phyloP scores from a whole-genome alignment of 2,113 vertebrate species.

The Bagarius yarrelli region DNA sequence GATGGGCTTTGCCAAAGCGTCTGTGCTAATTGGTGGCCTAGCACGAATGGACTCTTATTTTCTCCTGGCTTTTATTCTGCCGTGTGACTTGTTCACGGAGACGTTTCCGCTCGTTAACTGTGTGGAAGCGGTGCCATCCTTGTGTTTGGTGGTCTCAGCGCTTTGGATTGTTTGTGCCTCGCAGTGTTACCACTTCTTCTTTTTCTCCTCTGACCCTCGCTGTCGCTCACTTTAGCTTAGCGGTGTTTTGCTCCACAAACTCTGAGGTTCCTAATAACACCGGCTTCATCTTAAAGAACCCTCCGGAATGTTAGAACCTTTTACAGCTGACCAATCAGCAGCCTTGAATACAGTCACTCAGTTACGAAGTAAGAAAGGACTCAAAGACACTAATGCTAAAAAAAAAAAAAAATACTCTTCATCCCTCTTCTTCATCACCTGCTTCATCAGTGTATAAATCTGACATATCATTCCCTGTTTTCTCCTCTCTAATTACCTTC shows the following conservation, averaged over 20 bases:
- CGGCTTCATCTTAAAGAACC: no score
- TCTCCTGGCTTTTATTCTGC: neutral
- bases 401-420: no score
- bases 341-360: neutral
- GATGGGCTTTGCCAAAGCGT: conserved; percentile 67
- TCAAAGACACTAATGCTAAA: neutral
- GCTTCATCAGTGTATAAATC: no score
- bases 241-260: no score
- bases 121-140: neutral
- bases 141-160: neutral
- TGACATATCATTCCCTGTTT: neutral
- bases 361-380: neutral
- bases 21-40: conserved; percentile 69
- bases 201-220: neutral
- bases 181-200: neutral
- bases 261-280: no score
- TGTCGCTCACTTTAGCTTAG: no score
- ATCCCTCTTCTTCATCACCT: no score
- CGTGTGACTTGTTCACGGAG: conserved; percentile 31
- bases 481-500: neutral
- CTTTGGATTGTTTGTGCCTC: neutral
- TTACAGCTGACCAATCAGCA: neutral
- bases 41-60: neutral
- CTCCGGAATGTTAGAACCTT: no score
- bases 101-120: conserved; percentile 15